These are phyloP conservation scores for Danio rerio DNA, from an alignment of 2,113 vertebrate genomes.

Conservation along the genomic window GRCz12tu NC_133193.1:28749501-28750000, in stretches of 20 bases:
- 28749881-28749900: slow-evolving; percentile 70
- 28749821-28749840: slow-evolving; percentile 72
- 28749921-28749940: slow-evolving; percentile 13
- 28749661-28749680: neutral
- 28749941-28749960: slow-evolving; percentile 67
- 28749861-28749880: slow-evolving; percentile 73
- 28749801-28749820: slow-evolving; percentile 56
- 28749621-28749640: neutral
- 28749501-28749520: neutral
- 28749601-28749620: neutral
- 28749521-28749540: neutral
- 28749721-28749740: slow-evolving; percentile 9
- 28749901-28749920: slow-evolving; percentile 19
- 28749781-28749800: slow-evolving; percentile 1
- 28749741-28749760: neutral
- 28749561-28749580: neutral
- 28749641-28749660: neutral
- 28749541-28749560: neutral
- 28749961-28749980: slow-evolving; percentile 72
- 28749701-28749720: neutral
- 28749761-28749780: neutral
- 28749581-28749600: neutral
- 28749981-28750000: slow-evolving; percentile 25
- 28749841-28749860: slow-evolving; percentile 83
- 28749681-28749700: neutral